Conservation (phyloP, 2,888 invertebrate species). For the Tuberolachnus salignus region DNA sequence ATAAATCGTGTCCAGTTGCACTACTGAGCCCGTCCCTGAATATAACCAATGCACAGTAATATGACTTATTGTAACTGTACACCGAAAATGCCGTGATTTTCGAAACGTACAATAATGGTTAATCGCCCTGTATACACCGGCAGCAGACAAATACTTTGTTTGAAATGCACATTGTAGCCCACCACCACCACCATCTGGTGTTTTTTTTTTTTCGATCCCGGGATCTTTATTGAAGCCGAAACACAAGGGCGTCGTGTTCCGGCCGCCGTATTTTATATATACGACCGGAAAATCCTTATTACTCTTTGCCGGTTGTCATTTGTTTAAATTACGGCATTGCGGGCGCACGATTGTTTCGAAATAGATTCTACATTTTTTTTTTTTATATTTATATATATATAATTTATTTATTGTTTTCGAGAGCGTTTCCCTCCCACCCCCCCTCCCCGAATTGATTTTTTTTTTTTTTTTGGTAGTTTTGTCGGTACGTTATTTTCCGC, state of each 20-base stretch:
- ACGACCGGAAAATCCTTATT: constrained; percentile 51
- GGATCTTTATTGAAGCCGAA: constrained; percentile 36
- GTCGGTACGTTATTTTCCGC: too few relatives aligned
- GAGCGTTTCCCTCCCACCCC: too few relatives aligned
- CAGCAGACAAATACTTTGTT: background rate
- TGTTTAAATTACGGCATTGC: background rate
- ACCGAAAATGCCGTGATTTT: background rate
- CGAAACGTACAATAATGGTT: background rate
- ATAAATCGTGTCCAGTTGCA: too few relatives aligned
- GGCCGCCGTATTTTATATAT: constrained; percentile 19
- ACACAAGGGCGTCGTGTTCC: constrained; percentile 49
- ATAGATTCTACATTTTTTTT: constrained; percentile 9
- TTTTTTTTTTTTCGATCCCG: constrained; percentile 28
- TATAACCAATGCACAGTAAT: too few relatives aligned
- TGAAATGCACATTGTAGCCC: constrained; percentile 17
- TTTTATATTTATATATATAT: background rate
- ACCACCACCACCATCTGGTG: constrained; percentile 35
- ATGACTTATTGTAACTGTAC: too few relatives aligned
- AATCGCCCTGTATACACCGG: background rate
- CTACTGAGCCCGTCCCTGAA: too few relatives aligned
- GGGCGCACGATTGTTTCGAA: background rate
- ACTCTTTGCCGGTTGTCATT: constrained; percentile 39
- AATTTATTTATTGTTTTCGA: background rate
- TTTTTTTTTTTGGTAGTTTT: too few relatives aligned
- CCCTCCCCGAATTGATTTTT: too few relatives aligned